phyloP scores from a whole-genome alignment of 2,888 invertebrate genomes.

The Schrankia costaestrigalis region DNA sequence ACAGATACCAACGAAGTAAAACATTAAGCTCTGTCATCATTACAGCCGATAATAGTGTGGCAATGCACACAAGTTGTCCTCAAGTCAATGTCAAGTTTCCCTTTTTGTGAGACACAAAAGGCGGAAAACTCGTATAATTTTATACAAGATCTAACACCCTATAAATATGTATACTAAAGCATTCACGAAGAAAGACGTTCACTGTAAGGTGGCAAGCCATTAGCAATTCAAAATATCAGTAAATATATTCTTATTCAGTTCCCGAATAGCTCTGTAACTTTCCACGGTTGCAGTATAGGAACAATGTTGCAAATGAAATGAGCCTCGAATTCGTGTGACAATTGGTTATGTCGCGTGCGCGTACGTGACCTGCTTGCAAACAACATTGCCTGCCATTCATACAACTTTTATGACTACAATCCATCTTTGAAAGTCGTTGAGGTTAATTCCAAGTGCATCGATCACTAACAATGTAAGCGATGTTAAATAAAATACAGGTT shows the following conservation, averaged over 20 bases:
- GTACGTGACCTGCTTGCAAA: constrained; percentile 52
- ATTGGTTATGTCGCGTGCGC: constrained; percentile 41
- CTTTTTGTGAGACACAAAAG: too few relatives aligned
- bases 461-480: constrained; percentile 34
- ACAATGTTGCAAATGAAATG: constrained; percentile 66
- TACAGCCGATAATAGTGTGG: too few relatives aligned
- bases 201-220: constrained; percentile 6
- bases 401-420: constrained; percentile 43
- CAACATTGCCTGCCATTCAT: constrained; percentile 29
- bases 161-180: not conserved
- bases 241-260: constrained; percentile 45
- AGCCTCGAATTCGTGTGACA: constrained; percentile 54
- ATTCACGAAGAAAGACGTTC: not conserved
- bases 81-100: too few relatives aligned
- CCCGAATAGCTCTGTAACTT: constrained; percentile 45
- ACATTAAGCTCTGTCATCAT: too few relatives aligned
- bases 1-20: too few relatives aligned
- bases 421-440: constrained; percentile 42
- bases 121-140: not conserved
- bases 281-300: constrained; percentile 53
- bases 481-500: constrained; percentile 18
- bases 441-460: constrained; percentile 47
- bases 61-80: too few relatives aligned
- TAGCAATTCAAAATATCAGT: constrained; percentile 24
- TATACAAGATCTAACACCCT: not conserved